These are phyloP conservation scores for Drepanosiphum platanoidis DNA, from an alignment of 2,888 invertebrate genomes.

Conservation along the genomic window DNA sequence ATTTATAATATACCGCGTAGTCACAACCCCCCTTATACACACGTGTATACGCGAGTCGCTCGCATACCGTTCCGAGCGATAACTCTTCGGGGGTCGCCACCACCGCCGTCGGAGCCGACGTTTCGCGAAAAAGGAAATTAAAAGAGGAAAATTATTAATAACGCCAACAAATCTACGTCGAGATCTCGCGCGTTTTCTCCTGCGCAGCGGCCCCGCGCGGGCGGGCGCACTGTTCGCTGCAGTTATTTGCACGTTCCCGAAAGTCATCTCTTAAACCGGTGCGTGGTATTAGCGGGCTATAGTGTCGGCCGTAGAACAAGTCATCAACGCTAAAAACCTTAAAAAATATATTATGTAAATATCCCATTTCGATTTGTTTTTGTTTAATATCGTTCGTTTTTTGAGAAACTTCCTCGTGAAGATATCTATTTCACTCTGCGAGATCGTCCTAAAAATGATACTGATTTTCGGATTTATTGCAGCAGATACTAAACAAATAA, in stretches of 20 bases:
- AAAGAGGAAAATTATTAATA: slow-evolving; percentile 58
- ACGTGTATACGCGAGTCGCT: not conserved
- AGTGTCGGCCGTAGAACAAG: no score
- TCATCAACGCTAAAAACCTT: no score
- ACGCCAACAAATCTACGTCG: slow-evolving; percentile 54
- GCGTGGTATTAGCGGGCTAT: no score
- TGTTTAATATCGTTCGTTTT: no score
- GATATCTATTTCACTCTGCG: no score
- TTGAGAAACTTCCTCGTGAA: no score
- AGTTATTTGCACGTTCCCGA: not conserved
- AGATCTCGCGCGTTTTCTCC: not conserved
- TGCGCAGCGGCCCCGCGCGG: not conserved
- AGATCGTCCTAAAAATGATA: no score
- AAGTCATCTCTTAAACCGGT: not conserved
- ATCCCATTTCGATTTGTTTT: no score
- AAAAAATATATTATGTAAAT: no score
- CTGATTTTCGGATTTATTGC: no score
- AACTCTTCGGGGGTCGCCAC: not conserved
- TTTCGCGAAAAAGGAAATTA: slow-evolving; percentile 48
- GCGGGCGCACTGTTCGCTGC: no score
- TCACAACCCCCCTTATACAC: not conserved
- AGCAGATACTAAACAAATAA: no score
- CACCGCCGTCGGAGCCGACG: not conserved
- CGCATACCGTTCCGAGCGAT: slow-evolving; percentile 39
- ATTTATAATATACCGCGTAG: not conserved